Base-by-base conservation (phyloP, 2,888 invertebrate genomes). In the Artemia sp. region DNA sequence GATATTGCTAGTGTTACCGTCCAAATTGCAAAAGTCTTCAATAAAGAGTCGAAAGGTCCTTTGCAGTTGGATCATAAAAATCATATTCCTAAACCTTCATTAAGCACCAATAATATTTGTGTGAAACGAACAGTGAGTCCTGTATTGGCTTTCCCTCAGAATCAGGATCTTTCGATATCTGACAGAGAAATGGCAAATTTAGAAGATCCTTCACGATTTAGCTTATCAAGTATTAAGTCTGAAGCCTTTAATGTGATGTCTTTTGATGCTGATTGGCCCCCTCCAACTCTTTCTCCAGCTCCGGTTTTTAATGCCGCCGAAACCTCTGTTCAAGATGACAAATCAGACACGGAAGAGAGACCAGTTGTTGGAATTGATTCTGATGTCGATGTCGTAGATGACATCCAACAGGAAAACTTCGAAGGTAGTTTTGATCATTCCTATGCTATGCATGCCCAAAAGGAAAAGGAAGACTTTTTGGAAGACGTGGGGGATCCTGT, bases 1-100 rank as follows among this genome's bases (percentile, higher is more conserved):
- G 72, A 74, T 12, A 73, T 85, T 73, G 78, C 79, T 67, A 78
- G 80, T 69, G 78, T 67, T n/a, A 71, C 81, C 72, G 81, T 81
- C 1, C 79, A 81, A 73, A 81, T 82, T 6, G 38, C 38, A 38
- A 38, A 38, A 38, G 38, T 38, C 6, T 38, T 38, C 38, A 58
- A 10, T 24, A n/a, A n/a, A 10, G 14, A 19, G 14, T 58, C 24
- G 64, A 9, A n/a, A 8, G 24, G 24, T 24, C 64, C 24, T 58
- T n/a, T 19, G 10, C 10, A 19, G 64, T 58, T 58, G 64, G n/a
- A n/a, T 24, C n/a, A 24, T n/a, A 58, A n/a, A 58, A 8, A 8
- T n/a, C 10, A n/a, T 58, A n/a, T 24, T 8, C n/a, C 24, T 9
- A 58, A 58, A 10, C 64, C 24, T 2, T 11, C 64, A 9, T n/a